phyloP scores from a whole-genome alignment of 1,140 invertebrate species.

The Neodiprion fabricii region DNA sequence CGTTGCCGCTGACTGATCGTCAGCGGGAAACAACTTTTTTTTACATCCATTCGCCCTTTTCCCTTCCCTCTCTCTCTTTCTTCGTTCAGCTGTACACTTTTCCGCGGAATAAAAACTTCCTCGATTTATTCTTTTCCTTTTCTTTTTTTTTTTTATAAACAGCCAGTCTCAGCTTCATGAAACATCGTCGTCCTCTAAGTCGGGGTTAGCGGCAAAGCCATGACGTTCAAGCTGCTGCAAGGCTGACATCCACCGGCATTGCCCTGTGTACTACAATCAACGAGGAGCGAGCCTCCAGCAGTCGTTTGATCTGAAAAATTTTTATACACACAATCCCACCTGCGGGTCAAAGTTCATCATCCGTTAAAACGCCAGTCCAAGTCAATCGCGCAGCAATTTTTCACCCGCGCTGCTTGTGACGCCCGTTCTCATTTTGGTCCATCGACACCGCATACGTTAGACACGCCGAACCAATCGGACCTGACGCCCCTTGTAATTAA shows the following conservation, averaged over 20 bases:
- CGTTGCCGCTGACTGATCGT: neutral
- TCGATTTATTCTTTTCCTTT: neutral
- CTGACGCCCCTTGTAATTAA: too few relatives aligned
- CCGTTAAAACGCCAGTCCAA: too few relatives aligned
- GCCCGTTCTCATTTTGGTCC: too few relatives aligned
- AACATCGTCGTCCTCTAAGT: too few relatives aligned
- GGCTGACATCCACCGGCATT: neutral
- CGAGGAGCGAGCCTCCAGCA: neutral
- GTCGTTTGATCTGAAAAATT: neutral
- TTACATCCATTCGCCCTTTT: too few relatives aligned
- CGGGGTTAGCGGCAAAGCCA: neutral
- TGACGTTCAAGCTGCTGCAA: neutral
- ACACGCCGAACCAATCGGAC: too few relatives aligned
- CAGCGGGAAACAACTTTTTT: too few relatives aligned
- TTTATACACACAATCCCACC: neutral
- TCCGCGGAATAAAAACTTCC: constrained; percentile 7
- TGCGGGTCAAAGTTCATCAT: too few relatives aligned
- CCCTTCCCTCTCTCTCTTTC: neutral
- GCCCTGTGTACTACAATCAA: neutral
- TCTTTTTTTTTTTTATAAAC: neutral
- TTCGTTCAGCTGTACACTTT: neutral
- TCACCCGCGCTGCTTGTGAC: too few relatives aligned
- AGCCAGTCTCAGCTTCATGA: neutral
- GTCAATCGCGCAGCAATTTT: too few relatives aligned
- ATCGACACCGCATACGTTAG: too few relatives aligned